These are phyloP conservation scores for Mesocentrotus franciscanus DNA, from an alignment of 53 echinoderm and acorn worm species.

Conservation along the genomic window DNA sequence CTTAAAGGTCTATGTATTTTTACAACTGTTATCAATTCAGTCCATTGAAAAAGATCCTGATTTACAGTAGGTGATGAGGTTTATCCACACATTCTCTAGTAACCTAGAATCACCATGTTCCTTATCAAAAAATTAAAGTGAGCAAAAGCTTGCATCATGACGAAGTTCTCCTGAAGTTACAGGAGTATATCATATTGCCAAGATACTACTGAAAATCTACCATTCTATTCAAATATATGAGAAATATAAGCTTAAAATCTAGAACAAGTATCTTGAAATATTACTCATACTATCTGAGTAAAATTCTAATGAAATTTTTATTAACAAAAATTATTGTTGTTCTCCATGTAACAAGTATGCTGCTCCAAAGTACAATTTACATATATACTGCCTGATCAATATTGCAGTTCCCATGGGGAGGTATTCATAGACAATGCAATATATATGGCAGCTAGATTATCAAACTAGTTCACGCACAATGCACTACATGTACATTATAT, in stretches of 20 bases:
- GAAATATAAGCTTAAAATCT: neutral
- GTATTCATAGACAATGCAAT: neutral
- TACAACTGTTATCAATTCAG: neutral
- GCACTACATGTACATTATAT: neutral
- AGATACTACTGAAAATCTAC: neutral
- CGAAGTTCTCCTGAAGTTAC: neutral
- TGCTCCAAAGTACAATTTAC: neutral
- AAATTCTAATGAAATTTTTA: too few species aligned
- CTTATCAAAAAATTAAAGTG: too few species aligned
- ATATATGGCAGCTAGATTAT: neutral
- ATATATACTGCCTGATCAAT: neutral
- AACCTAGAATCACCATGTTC: too few species aligned
- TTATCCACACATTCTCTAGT: too few species aligned
- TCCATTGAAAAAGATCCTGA: neutral
- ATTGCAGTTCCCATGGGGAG: neutral
- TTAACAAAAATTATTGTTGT: too few species aligned
- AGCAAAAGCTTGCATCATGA: neutral
- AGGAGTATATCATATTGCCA: neutral
- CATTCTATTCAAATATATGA: neutral
- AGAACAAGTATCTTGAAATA: neutral
- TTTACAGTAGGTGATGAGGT: too few species aligned
- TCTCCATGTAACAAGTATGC: too few species aligned
- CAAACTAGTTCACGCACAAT: conserved; percentile 1
- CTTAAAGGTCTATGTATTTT: neutral
- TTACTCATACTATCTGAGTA: too few species aligned